These are phyloP conservation scores for Triops longicaudatus DNA, from an alignment of 1,140 invertebrate species.

Conservation along the genomic window DNA sequence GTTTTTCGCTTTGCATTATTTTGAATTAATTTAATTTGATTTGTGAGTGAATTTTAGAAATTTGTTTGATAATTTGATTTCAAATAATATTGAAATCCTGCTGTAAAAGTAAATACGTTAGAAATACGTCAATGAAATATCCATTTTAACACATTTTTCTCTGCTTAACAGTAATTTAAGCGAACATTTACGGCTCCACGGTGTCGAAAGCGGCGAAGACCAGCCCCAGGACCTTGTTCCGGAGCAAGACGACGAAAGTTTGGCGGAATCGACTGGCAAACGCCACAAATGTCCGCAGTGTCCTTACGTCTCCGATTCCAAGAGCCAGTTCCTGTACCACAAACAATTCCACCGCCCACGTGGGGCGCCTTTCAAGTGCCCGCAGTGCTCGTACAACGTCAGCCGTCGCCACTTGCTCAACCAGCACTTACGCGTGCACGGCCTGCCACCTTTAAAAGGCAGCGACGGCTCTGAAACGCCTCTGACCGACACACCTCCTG, in stretches of 20 bases:
- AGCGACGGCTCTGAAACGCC: conserved; percentile 10
- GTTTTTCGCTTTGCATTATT: too few species aligned
- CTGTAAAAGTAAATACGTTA: too few species aligned
- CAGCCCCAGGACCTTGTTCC: conserved; percentile 34
- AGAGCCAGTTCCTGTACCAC: conserved; percentile 74
- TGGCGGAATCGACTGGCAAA: conserved; percentile 35
- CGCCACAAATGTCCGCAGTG: conserved; percentile 61
- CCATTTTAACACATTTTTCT: background rate
- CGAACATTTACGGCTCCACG: conserved; percentile 39
- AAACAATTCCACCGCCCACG: conserved; percentile 71
- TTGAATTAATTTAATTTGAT: too few species aligned
- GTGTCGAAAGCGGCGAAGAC: conserved; percentile 35
- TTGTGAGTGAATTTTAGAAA: too few species aligned
- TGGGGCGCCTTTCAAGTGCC: conserved; percentile 64
- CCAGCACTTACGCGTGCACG: conserved; percentile 68
- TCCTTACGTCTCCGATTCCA: conserved; percentile 71
- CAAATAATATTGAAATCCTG: too few species aligned
- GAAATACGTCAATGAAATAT: too few species aligned
- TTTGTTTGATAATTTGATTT: too few species aligned
- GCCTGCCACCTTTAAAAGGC: conserved; percentile 39
- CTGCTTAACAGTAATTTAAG: conserved; percentile 35
- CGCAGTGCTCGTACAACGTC: conserved; percentile 70
- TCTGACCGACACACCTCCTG: background rate
- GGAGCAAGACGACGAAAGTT: background rate
- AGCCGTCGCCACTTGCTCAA: conserved; percentile 65